A percentile compares a stretch with the other conserved stretches of the same genome.
phyloP scores from a whole-genome alignment of 2,888 invertebrate species.

The Ichneumoninae sp. region DNA sequence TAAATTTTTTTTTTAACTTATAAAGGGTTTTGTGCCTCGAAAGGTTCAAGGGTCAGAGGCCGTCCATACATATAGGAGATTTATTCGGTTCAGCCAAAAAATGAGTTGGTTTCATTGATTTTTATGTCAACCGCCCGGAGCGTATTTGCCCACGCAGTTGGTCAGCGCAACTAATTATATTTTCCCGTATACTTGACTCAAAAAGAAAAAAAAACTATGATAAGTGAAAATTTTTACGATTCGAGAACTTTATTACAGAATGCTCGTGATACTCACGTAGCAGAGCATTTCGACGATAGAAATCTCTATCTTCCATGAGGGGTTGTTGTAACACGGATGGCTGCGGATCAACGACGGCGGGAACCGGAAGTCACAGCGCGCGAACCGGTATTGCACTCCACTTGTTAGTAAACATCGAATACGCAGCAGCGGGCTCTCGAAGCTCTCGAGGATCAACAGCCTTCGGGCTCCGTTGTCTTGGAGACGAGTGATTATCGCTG shows the following conservation, averaged over 20 bases:
- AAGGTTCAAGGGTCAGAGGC: no score
- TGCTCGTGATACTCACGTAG: slow-evolving; percentile 71
- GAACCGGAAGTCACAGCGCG: slow-evolving; percentile 39
- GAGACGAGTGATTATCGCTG: not conserved
- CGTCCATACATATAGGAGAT: no score
- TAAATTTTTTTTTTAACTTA: no score
- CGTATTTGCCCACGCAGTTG: no score
- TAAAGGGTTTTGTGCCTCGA: no score
- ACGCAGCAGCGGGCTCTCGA: not conserved
- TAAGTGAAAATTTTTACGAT: not conserved
- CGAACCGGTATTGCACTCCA: not conserved
- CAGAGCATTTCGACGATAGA: slow-evolving; percentile 71
- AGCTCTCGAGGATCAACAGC: not conserved
- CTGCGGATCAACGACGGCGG: slow-evolving; percentile 2
- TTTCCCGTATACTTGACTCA: not conserved
- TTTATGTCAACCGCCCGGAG: no score
- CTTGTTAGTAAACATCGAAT: slow-evolving; percentile 6
- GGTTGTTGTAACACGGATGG: slow-evolving; percentile 9
- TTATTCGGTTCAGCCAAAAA: no score
- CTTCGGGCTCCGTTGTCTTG: not conserved
- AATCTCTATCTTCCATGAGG: slow-evolving; percentile 60
- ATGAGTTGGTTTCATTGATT: no score
- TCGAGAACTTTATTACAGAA: not conserved
- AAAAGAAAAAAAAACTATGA: not conserved
- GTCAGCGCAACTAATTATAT: no score